These are phyloP conservation scores for Saccostrea cuccullata DNA, from an alignment of 1,140 invertebrate species.

Conservation along the genomic window DNA sequence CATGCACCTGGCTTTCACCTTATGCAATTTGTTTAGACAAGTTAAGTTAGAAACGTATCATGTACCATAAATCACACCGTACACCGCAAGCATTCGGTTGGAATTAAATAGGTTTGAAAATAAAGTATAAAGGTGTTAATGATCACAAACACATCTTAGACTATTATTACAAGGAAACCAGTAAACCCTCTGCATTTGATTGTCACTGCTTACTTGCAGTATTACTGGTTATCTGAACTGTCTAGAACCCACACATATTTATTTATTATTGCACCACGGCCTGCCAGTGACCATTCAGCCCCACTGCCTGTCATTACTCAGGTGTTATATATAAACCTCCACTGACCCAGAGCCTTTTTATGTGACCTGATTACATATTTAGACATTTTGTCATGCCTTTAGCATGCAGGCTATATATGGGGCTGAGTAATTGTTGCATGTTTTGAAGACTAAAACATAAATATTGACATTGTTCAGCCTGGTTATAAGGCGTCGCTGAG, in stretches of 20 bases:
- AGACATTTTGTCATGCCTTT: neutral
- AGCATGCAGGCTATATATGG: neutral
- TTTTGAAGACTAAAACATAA: neutral
- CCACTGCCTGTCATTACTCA: neutral
- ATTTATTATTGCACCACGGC: constrained; percentile 1
- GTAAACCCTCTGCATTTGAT: too few relatives aligned
- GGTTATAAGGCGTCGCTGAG: neutral
- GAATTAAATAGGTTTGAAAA: neutral
- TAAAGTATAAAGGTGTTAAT: neutral
- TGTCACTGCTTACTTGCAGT: too few relatives aligned
- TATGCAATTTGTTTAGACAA: neutral
- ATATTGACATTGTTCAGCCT: neutral
- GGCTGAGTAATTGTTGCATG: neutral
- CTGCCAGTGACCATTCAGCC: constrained; percentile 26
- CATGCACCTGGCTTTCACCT: neutral
- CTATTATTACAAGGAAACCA: too few relatives aligned
- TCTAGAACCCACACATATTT: neutral
- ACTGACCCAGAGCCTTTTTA: neutral
- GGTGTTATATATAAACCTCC: neutral
- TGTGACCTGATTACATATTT: constrained; percentile 4
- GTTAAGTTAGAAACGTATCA: too few relatives aligned
- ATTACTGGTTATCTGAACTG: neutral
- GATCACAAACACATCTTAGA: neutral
- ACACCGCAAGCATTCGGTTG: neutral
- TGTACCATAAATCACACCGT: too few relatives aligned